These are phyloP conservation scores for Onthophagus taurus DNA, from an alignment of 1,140 invertebrate genomes.

Conservation along the genomic window DNA sequence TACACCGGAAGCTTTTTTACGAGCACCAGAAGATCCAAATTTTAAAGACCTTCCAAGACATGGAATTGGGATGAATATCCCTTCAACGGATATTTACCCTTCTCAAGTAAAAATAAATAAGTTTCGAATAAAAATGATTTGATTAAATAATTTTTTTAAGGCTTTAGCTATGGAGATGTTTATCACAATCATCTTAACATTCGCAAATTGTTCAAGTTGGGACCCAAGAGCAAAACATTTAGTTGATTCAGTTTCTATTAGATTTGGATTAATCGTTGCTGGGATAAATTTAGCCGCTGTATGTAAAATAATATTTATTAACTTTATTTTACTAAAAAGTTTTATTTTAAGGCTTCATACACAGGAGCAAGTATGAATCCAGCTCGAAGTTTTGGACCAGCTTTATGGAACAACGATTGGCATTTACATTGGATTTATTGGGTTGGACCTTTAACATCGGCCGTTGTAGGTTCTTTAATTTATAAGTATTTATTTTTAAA, in stretches of 20 bases:
- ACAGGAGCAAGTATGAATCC: constrained; percentile 76
- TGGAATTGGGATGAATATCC: constrained; percentile 7
- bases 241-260: constrained; percentile 41
- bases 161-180: constrained; percentile 37
- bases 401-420: constrained; percentile 58
- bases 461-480: constrained; percentile 43
- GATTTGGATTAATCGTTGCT: constrained; percentile 38
- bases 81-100: neutral
- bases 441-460: constrained; percentile 53
- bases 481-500: constrained; percentile 40
- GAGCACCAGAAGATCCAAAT: neutral
- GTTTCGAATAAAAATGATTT: too few relatives aligned
- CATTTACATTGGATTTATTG: constrained; percentile 64
- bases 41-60: constrained; percentile 1
- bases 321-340: neutral
- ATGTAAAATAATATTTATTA: constrained; percentile 15
- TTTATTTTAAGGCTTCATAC: constrained; percentile 45
- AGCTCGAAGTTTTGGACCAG: constrained; percentile 64
- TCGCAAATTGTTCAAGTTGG: constrained; percentile 41
- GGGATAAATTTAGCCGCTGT: constrained; percentile 38
- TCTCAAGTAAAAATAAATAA: constrained; percentile 5
- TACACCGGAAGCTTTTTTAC: constrained; percentile 17
- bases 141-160: constrained; percentile 21
- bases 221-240: constrained; percentile 37
- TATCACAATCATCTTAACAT: constrained; percentile 36